These are phyloP conservation scores for Heterohyrax brucei DNA, from an alignment of 2,797 vertebrate species.

Conservation along the genomic window DNA sequence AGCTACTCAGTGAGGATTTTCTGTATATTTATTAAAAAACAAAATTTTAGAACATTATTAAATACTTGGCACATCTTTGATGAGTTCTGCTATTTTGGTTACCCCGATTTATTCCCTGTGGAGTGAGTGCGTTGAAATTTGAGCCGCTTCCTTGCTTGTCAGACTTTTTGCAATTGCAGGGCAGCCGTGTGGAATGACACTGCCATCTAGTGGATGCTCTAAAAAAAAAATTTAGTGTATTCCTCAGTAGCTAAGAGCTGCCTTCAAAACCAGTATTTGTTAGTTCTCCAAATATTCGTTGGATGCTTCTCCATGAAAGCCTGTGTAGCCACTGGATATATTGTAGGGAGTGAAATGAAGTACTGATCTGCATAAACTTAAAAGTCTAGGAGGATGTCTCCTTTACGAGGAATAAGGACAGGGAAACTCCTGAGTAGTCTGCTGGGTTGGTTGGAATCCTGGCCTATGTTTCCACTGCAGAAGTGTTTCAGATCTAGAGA, in stretches of 20 bases:
- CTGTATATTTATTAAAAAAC: slow-evolving; percentile 46
- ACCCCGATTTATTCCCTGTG: slow-evolving; percentile 7
- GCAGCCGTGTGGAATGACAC: slow-evolving; percentile 29
- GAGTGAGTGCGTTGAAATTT: slow-evolving; percentile 26
- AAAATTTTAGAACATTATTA: slow-evolving; percentile 13
- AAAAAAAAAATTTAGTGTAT: background rate
- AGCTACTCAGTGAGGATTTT: slow-evolving; percentile 58
- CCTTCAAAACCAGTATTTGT: background rate
- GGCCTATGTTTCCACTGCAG: background rate
- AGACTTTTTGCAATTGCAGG: background rate
- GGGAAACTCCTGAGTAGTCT: background rate
- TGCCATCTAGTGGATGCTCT: slow-evolving; percentile 83
- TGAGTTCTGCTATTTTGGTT: slow-evolving; percentile 20
- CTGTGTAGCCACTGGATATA: background rate
- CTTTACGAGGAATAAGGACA: slow-evolving; percentile 9
- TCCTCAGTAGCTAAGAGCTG: slow-evolving; percentile 1
- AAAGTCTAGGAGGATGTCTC: background rate
- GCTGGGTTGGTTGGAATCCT: background rate
- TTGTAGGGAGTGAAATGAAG: background rate
- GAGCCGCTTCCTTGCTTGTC: background rate
- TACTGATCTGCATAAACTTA: background rate
- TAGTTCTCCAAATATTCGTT: background rate
- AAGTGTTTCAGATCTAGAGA: background rate
- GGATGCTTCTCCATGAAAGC: background rate
- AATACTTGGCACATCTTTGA: slow-evolving; percentile 1